Percentiles rank a stretch among this genome's conserved stretches.
These are phyloP conservation scores for Hepsetus odoe DNA, from an alignment of 2,113 vertebrate species.

Conservation along the genomic window DNA sequence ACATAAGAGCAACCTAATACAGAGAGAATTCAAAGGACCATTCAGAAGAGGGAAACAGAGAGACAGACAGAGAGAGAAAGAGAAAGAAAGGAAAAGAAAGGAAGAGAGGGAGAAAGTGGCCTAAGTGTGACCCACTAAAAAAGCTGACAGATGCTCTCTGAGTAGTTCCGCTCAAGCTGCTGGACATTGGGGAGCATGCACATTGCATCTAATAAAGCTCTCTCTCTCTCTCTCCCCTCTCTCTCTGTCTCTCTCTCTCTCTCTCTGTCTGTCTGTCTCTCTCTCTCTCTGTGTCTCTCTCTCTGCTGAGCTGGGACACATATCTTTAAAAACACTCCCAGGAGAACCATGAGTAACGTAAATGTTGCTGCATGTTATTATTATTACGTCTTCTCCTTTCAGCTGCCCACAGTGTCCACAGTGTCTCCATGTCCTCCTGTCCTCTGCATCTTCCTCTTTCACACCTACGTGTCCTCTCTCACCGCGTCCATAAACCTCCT, in stretches of 20 bases:
- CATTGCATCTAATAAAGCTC: neutral
- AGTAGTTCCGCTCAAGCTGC: constrained; percentile 43
- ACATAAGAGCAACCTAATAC: constrained; percentile 60
- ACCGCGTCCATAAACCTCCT: too few species aligned
- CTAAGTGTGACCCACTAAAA: constrained; percentile 29
- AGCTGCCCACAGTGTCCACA: too few species aligned
- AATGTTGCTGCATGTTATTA: too few species aligned
- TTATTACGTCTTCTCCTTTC: too few species aligned
- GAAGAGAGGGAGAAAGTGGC: constrained; percentile 22
- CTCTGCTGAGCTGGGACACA: too few species aligned
- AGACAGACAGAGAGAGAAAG: neutral
- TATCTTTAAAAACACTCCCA: too few species aligned
- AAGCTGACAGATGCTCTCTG: constrained; percentile 55
- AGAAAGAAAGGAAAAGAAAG: constrained; percentile 28
- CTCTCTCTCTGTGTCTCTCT: neutral
- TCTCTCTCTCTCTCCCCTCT: neutral
- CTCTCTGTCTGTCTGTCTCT: neutral
- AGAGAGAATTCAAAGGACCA: constrained; percentile 57
- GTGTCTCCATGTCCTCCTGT: too few species aligned
- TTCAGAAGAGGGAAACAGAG: constrained; percentile 23
- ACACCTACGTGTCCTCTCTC: too few species aligned
- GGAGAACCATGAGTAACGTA: too few species aligned
- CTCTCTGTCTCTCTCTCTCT: neutral
- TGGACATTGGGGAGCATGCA: constrained; percentile 6
- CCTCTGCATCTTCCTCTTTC: neutral